Conservation (phyloP, 2,888 invertebrate genomes). For the Eilema caniola region DNA sequence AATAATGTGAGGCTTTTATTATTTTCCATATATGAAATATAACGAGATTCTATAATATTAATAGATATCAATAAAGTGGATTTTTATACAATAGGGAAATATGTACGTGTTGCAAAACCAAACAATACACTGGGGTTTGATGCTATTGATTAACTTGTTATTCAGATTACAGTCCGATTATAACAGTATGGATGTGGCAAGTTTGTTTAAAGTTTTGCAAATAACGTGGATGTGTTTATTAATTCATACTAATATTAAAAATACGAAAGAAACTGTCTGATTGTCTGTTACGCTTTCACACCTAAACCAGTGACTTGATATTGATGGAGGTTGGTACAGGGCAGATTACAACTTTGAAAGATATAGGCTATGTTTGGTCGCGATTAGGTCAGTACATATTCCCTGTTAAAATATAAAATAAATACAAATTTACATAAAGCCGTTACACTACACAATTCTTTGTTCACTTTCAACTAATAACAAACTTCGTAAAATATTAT, state of each 20-base stretch:
- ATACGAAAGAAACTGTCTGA: too few relatives aligned
- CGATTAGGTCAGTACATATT: not conserved
- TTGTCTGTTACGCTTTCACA: too few relatives aligned
- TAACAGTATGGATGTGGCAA: slow-evolving; percentile 6
- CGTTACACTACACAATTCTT: not conserved
- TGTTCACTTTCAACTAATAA: slow-evolving; percentile 12
- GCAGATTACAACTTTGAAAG: not conserved
- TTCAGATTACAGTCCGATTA: slow-evolving; percentile 23
- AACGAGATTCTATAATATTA: slow-evolving; percentile 49
- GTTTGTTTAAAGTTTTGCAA: not conserved
- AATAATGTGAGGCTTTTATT: slow-evolving; percentile 43
- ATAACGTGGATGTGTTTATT: not conserved
- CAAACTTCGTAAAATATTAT: slow-evolving; percentile 15
- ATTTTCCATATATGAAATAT: slow-evolving; percentile 30
- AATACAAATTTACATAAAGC: not conserved
- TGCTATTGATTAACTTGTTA: slow-evolving; percentile 26
- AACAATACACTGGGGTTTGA: slow-evolving; percentile 8
- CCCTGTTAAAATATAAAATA: not conserved
- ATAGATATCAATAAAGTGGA: slow-evolving; percentile 26
- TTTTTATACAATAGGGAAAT: slow-evolving; percentile 34
- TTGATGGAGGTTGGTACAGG: too few relatives aligned
- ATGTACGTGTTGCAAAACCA: slow-evolving; percentile 26
- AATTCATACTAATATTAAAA: too few relatives aligned
- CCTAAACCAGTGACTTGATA: too few relatives aligned
- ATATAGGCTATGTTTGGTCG: too few relatives aligned